These are phyloP conservation scores for Vireo griseus DNA, from an alignment of 2,797 vertebrate genomes.

Conservation along the genomic window DNA sequence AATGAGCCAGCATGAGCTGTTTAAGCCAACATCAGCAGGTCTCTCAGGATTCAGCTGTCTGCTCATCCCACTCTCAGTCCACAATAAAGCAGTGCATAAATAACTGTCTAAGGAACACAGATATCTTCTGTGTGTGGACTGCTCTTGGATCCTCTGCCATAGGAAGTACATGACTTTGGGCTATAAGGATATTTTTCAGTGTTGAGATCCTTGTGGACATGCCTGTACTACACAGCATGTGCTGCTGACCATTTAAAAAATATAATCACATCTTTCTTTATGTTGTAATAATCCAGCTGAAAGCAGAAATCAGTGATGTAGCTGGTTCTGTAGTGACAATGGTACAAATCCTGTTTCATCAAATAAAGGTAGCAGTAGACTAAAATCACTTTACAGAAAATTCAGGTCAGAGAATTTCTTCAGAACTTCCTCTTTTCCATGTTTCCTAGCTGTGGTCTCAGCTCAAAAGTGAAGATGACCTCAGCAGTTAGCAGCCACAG, in stretches of 20 bases:
- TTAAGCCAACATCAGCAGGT: constrained; percentile 54
- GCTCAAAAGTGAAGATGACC: background rate
- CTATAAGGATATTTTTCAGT: background rate
- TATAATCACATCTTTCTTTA: background rate
- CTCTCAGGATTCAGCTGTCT: constrained; percentile 55
- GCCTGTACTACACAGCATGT: background rate
- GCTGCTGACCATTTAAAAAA: background rate
- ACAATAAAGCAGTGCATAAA: constrained; percentile 20
- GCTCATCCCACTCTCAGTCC: background rate
- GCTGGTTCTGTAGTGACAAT: background rate
- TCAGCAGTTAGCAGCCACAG: background rate
- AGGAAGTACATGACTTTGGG: background rate
- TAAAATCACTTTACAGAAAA: background rate
- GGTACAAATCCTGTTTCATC: background rate
- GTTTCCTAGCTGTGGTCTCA: background rate
- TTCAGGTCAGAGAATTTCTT: background rate
- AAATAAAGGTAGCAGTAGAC: background rate
- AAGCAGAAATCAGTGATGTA: background rate
- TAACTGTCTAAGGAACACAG: background rate
- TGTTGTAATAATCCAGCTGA: background rate
- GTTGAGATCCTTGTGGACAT: background rate
- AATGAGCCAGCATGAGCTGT: constrained; percentile 32
- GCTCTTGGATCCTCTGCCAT: background rate
- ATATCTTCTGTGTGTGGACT: background rate
- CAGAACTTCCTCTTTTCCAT: background rate